Percentiles rank a stretch among this genome's conserved stretches.
phyloP scores from a whole-genome alignment of 2,113 vertebrate genomes.

The Myotis brandtii region DNA sequence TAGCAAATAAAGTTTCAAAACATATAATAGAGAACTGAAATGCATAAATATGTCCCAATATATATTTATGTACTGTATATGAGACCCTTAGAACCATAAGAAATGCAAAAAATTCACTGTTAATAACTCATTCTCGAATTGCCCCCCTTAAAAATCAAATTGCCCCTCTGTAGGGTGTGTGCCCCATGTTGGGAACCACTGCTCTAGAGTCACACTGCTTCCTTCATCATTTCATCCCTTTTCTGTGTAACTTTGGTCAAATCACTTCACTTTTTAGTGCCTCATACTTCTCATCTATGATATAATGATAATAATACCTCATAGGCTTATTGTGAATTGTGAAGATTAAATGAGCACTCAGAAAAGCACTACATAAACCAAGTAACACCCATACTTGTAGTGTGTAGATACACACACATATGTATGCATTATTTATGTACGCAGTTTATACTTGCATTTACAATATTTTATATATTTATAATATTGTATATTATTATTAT shows the following conservation, averaged over 20 bases:
- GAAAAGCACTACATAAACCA: background rate
- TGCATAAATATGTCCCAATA: too few species aligned
- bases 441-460: background rate
- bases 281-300: background rate
- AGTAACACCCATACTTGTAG: background rate
- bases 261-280: background rate
- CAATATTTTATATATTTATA: background rate
- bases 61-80: too few species aligned
- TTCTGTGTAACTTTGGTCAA: background rate
- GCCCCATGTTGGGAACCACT: too few species aligned
- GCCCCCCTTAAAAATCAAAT: too few species aligned
- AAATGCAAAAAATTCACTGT: too few species aligned
- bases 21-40: too few species aligned
- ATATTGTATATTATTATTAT: background rate
- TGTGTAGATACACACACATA: background rate
- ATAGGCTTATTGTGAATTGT: background rate
- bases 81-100: too few species aligned
- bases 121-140: too few species aligned
- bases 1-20: too few species aligned
- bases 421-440: background rate
- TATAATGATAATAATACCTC: background rate
- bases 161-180: too few species aligned
- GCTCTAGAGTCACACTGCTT: background rate
- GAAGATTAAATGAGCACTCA: background rate
- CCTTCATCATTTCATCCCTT: background rate